Base-by-base conservation (phyloP, 2,888 invertebrate species). In the Agrochola lychnidis region DNA sequence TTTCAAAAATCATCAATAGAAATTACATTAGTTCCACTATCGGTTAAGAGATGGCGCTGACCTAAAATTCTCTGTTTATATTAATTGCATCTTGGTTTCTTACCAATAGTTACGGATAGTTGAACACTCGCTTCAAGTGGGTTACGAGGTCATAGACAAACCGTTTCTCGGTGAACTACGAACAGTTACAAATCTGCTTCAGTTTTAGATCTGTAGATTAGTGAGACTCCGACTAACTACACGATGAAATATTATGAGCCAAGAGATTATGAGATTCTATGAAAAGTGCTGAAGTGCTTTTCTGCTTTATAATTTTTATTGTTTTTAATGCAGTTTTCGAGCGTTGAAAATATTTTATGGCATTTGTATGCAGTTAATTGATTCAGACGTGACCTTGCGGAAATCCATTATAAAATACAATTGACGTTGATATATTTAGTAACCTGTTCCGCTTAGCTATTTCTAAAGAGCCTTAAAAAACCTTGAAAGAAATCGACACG, bases 131-230 rank as follows among this genome's bases (percentile, higher is more conserved):
- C 36, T 74, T 42, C 73, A 9, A 73, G 56, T 56, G 19, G 45
- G 1, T 72, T 74, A 81, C 51, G 67, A 81, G 75, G 25, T 12
- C 12, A 12, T 25, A 51, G 66, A 66, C 1, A 82, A 82, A 81
- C 30, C 7, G 51, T 48, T 51, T 12, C 48, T 61, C 19, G 14
- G 40, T 67, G 56, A 51, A 67, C 59, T 30, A 25, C 14, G 70
- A 77, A 51, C 82, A 62, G 70, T 67, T 72, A 81, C 69, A 83
- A 78, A 82, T 76, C 51, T 62, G 36, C 45, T 25, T 42, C 25
- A n/a, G 42, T 45, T 81, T 78, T 67, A 70, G 30, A 51, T 67
- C 66, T n/a, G n/a, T n/a, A 62, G 69, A 66, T 82, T 66, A 77
- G 56, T 66, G 61, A 2, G 25, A 59, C 22, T 56, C 36, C 40